Percentiles rank a stretch among this genome's conserved stretches.
Evolutionary conservation across 2,888 invertebrate species (phyloP).

Genomic region (Salpingus planirostris): DNA sequence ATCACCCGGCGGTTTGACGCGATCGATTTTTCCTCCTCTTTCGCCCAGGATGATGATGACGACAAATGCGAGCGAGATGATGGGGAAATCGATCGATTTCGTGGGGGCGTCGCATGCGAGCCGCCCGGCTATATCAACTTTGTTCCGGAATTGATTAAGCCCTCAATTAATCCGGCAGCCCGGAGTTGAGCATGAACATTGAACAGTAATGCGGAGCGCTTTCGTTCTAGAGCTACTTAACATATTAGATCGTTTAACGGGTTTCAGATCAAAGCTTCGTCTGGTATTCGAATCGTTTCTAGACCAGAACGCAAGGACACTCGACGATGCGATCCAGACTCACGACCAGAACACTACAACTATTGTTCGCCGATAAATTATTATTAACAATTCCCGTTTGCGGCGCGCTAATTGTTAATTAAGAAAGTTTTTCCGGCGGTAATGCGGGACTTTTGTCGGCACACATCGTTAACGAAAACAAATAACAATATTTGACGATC

Average conservation of each 20-base stretch:
- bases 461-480: constrained; percentile 26
- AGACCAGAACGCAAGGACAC: constrained; percentile 19
- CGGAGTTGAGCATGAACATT: constrained; percentile 5
- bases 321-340: constrained; percentile 17
- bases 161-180: constrained; percentile 7
- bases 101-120: too few species aligned
- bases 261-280: constrained; percentile 23
- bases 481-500: constrained; percentile 30
- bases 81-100: constrained; percentile 11
- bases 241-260: constrained; percentile 25
- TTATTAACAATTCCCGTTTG: too few species aligned
- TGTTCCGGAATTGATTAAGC: constrained; percentile 7
- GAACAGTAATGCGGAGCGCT: constrained; percentile 5
- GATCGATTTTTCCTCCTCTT: too few species aligned
- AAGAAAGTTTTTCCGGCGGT: constrained; percentile 8
- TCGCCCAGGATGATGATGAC: too few species aligned
- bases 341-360: constrained; percentile 14
- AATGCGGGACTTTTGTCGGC: constrained; percentile 9
- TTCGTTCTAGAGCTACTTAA: constrained; percentile 20
- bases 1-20: too few species aligned
- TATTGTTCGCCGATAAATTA: constrained; percentile 10
- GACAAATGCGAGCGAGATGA: constrained; percentile 7
- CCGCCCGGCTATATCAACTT: too few species aligned
- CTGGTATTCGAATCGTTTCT: constrained; percentile 18
- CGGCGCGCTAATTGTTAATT: constrained; percentile 6